Evolutionary conservation across 2,113 vertebrate species (phyloP), one percentile per base, ranked within the genome.

Genomic region (Hemiprocne comata): DNA sequence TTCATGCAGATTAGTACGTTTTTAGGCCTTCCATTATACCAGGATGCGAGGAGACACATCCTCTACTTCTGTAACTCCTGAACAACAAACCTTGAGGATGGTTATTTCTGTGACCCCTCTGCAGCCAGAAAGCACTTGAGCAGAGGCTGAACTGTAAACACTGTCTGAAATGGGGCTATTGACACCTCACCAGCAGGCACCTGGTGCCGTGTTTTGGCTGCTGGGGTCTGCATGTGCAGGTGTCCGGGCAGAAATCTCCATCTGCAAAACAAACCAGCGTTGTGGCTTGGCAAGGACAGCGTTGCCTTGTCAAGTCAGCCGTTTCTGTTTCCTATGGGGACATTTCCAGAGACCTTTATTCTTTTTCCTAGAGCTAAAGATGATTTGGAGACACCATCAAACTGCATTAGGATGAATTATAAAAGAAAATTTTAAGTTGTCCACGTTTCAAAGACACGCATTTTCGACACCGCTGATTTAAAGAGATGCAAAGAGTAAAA

Each of bases 61-160:
- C 31, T 73, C 40, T 73, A 12, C 78, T 75, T 38, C 80, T 46
- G 19, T 46, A 80, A 19, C 11, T 23, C 87, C 18, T 64, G 76
- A 51, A 9, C 31, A 46, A 6, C 33, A 31, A 34, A 18, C 50
- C 42, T 23, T 13, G 51, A 46, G 58, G 26, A 3, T 0, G 0
- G 10, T 13, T 23, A 24, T n/a, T 53, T n/a, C 53, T 13, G 18
- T 7, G 57, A 36, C 69, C 28, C 42, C 34, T 28, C 31, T 42
- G 14, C 28, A 9, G 34, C 0, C 61, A 60, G 69, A 38, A 61
- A 61, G 38, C 18, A 2, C 46, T 29, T 16, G 2, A 44, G 51
- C n/a, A 15, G 34, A 44, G 61, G 26, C 1, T n/a, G 48, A 42
- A 14, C 57, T 65, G 53, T 4, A 17, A 53, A 38, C 6, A 3